These are phyloP conservation scores for Sorex maritimensis DNA, from an alignment of 2,797 vertebrate species.

Conservation along the genomic window DNA sequence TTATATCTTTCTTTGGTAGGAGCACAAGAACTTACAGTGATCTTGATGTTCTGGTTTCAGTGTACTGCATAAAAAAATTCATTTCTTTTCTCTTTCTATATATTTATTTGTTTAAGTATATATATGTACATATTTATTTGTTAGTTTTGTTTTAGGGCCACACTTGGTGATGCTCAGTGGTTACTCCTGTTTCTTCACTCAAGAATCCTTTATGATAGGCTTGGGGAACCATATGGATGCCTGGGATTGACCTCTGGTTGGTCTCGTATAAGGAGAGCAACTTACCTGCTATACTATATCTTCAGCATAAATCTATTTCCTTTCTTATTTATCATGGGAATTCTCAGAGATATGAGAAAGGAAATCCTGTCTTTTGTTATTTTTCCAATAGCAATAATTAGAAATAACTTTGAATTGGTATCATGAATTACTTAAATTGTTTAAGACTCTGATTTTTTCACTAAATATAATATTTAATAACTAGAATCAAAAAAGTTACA, in stretches of 20 bases:
- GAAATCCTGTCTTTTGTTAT: neutral
- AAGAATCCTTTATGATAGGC: too few species aligned
- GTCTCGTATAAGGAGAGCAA: too few species aligned
- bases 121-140: too few species aligned
- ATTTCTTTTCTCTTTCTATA: neutral
- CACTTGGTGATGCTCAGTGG: too few species aligned
- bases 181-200: too few species aligned
- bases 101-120: too few species aligned
- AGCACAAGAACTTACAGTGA: neutral
- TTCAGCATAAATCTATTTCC: too few species aligned
- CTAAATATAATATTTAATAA: slow-evolving; percentile 6
- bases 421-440: neutral
- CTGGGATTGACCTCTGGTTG: too few species aligned
- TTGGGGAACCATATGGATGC: too few species aligned
- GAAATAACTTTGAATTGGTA: neutral
- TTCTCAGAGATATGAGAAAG: neutral
- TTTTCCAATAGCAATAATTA: neutral
- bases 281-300: too few species aligned
- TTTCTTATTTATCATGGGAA: neutral
- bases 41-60: neutral
- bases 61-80: neutral
- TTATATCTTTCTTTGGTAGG: neutral
- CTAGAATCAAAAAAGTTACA: slow-evolving; percentile 14
- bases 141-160: too few species aligned
- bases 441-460: neutral